phyloP scores from a whole-genome alignment of 1,140 invertebrate species.

The Drosophila auraria region DNA sequence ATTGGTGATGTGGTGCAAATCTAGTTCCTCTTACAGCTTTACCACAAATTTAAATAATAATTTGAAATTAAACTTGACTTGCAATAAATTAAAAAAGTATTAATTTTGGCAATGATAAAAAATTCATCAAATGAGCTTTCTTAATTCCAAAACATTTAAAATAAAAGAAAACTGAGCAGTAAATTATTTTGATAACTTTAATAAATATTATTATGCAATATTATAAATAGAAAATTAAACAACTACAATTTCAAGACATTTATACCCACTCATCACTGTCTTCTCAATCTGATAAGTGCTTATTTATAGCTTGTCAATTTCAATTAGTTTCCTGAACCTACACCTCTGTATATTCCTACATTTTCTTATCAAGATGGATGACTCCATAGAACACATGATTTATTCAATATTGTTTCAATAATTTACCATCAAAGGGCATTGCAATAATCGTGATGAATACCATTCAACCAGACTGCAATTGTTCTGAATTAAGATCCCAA shows the following conservation, averaged over 20 bases:
- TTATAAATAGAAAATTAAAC: background rate
- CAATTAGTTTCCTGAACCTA: background rate
- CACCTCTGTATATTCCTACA: background rate
- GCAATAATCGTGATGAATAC: background rate
- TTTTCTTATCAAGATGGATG: conserved; percentile 12
- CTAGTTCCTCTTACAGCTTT: too few relatives aligned
- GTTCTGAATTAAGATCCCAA: background rate
- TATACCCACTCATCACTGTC: background rate
- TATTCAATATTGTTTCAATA: background rate
- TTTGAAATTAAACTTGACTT: too few relatives aligned
- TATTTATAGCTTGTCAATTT: background rate
- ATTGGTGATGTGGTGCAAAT: background rate
- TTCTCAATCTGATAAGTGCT: background rate
- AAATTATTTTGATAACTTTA: background rate
- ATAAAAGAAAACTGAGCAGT: too few relatives aligned
- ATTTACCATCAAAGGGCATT: background rate
- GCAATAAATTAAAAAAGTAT: too few relatives aligned
- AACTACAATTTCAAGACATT: background rate
- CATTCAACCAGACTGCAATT: conserved; percentile 5
- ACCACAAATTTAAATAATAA: too few relatives aligned
- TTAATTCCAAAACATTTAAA: too few relatives aligned
- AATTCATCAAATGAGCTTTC: too few relatives aligned
- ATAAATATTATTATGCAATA: too few relatives aligned
- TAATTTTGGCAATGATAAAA: too few relatives aligned
- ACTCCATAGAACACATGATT: background rate